Conservation (phyloP, 1,140 invertebrate genomes). For the Rhynchophorus ferrugineus region DNA sequence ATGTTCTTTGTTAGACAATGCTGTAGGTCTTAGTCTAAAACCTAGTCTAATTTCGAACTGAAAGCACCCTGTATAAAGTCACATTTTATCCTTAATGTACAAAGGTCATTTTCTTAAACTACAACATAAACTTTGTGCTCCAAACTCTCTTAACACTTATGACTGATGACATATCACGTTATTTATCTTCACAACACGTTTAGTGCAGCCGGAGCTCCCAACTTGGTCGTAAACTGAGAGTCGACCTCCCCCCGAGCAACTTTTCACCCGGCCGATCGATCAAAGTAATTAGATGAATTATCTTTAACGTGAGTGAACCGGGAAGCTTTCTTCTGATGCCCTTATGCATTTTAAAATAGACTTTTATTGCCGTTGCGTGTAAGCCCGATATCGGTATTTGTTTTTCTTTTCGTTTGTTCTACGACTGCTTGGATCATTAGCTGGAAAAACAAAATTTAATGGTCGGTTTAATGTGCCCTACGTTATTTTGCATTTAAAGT, state of each 20-base stretch:
- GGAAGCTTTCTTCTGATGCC: slow-evolving; percentile 2
- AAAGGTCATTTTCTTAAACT: not conserved
- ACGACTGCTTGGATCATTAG: too few relatives aligned
- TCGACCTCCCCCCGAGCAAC: not conserved
- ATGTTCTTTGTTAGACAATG: too few relatives aligned
- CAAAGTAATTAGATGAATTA: slow-evolving; percentile 13
- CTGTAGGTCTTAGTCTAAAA: too few relatives aligned
- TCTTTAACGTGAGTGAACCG: slow-evolving; percentile 2
- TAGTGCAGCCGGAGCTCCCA: slow-evolving; percentile 1
- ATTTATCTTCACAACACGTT: slow-evolving; percentile 11
- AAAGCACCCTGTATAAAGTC: too few relatives aligned
- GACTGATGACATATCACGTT: slow-evolving; percentile 9
- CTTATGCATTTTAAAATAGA: slow-evolving; percentile 4
- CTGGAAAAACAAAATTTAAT: too few relatives aligned
- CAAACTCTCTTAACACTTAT: slow-evolving; percentile 3
- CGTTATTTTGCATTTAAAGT: too few relatives aligned
- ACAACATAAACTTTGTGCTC: not conserved
- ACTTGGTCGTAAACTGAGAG: slow-evolving; percentile 5
- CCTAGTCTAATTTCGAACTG: too few relatives aligned
- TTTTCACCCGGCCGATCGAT: slow-evolving; percentile 1
- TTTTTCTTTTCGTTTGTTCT: too few relatives aligned
- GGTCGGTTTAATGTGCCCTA: too few relatives aligned
- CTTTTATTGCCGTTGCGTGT: too few relatives aligned
- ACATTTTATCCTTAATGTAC: too few relatives aligned
- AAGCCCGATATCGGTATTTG: too few relatives aligned